Evolutionary conservation across 2,797 vertebrate species (phyloP), one percentile per base, ranked within the genome.

Genomic region (Echeneis naucrates): DNA sequence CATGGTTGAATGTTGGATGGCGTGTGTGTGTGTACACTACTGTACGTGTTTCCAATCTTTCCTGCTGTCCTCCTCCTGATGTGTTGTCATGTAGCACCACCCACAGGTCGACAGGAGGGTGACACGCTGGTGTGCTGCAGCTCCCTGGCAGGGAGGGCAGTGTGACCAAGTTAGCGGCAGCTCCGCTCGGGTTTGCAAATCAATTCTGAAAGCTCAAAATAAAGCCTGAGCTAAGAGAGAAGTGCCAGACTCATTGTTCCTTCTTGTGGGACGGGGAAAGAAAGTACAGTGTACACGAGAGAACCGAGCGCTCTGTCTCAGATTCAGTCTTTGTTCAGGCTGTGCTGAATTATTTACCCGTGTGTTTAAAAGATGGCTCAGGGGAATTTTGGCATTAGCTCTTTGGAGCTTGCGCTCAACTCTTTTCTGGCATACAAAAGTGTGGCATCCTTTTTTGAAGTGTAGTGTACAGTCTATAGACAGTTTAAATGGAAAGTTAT

Each of bases 41-140:
- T 27, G 24, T 9, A 32, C 30, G 48, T 14, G n/a, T 55, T 50
- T 27, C 32, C 58, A 51, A 23, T 68, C 19, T 3, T 56, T 6
- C 60, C 54, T 66, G 50, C 42, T 13, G 5, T 44, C 69, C 38
- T 47, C 23, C 54, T 72, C 47, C 63, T 77, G 77, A 93, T 91
- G 91, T 93, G 87, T 95, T 94, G 95, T 96, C 88, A 94, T 90
- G 93, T 90, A 97, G 97, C 96, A 94, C 97, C 97, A 97, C 96
- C 97, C 97, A 93, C 96, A 98, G 97, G 97, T 95, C 91, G 93
- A 64, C 48, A n/a, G 75, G 63, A 90, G 79, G 87, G 80, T 92
- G 84, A 89, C 92, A 92, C 63, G 81, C 89, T 69, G 72, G 8
- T 21, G 63, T 56, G 71, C 75, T 23, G 54, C 75, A 55, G 61